Evolutionary conservation across 2,888 invertebrate genomes (phyloP).

Genomic region (Trissonchulus latispiculum): DNA sequence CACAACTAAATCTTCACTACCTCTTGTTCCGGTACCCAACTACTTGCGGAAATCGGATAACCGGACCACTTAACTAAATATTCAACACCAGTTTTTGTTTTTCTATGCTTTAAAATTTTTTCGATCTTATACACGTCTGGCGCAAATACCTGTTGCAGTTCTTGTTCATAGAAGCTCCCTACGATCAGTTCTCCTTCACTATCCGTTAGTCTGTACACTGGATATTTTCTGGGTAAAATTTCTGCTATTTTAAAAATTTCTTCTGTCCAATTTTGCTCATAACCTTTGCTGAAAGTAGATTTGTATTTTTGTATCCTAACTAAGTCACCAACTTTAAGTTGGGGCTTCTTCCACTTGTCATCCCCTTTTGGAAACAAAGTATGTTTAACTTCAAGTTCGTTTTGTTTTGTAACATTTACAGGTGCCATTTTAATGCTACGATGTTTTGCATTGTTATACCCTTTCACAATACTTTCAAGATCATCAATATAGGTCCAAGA

Average conservation of each 20-base stretch:
- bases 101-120: background rate
- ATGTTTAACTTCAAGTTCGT: background rate
- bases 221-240: background rate
- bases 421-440: background rate
- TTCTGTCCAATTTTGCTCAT: background rate
- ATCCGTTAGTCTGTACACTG: background rate
- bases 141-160: too few species aligned
- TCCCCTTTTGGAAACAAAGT: background rate
- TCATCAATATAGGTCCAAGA: background rate
- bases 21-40: background rate
- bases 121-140: background rate
- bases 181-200: background rate
- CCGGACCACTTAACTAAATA: background rate
- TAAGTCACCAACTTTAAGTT: background rate
- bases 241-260: background rate
- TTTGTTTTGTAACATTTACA: background rate
- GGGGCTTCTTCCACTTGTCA: background rate
- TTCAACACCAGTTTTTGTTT: background rate
- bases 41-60: background rate
- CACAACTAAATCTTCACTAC: background rate
- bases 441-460: background rate
- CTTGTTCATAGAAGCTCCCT: background rate
- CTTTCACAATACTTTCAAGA: background rate
- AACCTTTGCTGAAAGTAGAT: background rate
- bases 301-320: background rate